Evolutionary conservation across 2,113 vertebrate genomes (phyloP), one percentile per base, ranked within the genome.

Genomic region (Pollimyrus isidori): DNA sequence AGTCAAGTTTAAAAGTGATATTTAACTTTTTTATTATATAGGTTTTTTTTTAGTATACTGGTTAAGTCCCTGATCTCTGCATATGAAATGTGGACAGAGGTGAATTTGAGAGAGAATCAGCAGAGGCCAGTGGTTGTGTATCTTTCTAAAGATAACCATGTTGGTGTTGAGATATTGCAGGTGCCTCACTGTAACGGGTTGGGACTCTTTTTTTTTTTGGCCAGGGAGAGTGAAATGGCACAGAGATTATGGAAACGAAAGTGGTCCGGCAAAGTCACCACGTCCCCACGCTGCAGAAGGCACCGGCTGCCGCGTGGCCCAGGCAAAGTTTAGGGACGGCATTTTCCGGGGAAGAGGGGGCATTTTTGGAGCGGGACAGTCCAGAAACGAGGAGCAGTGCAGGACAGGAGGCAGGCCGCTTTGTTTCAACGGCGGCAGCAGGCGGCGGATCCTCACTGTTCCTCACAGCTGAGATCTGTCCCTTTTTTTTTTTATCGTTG

Each of bases 391-490:
- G 39, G 49, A 69, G 88, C 86, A 87, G 84, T 84, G 0, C 21
- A 87, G 80, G 90, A 87, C 90, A 92, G 92, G 91, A 93, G 93
- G 92, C 90, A 89, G 89, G 91, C 13, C 19, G 26, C 26, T 17
- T 19, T 73, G 19, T 88, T 89, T 50, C 10, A 50, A 19, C 5
- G 3, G 84, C n/a, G 15, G 3, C 84, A 50, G 48, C 23, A 48
- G n/a, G 84, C 46, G 30, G n/a, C 4, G 2, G 35, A 49, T 30
- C 48, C 23, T 1, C 23, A 13, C 48, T 6, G 62, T 52, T 26
- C n/a, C 48, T 56, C 30, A 0, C 73, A 56, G 17, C 50, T 53
- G 49, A 83, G 48, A 45, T 42, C 13, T 4, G 1, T 53, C 30
- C 10, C 17, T 48, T 35, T 35, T 35, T 49, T 49, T 49, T 49